These are phyloP conservation scores for Drosophila nebulosa DNA, from an alignment of 1,140 invertebrate genomes.

Conservation along the genomic window DNA sequence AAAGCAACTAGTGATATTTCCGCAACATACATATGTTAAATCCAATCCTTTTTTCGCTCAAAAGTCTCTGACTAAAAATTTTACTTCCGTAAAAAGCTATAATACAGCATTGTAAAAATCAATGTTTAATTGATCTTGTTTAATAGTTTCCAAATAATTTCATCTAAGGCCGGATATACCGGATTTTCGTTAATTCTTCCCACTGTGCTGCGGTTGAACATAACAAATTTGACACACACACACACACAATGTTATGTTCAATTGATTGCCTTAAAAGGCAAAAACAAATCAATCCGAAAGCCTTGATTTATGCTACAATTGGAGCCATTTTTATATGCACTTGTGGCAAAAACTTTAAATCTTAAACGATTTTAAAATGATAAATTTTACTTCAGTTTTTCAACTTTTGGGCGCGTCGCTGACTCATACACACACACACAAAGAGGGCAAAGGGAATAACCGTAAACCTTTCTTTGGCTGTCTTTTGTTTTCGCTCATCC, in stretches of 20 bases:
- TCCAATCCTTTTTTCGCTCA: too few relatives aligned
- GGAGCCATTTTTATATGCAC: neutral
- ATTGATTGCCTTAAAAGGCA: conserved; percentile 46
- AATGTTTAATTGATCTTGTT: too few relatives aligned
- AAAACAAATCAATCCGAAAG: conserved; percentile 13
- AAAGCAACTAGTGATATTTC: too few relatives aligned
- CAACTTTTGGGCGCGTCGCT: conserved; percentile 33
- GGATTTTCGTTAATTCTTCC: neutral
- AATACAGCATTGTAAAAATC: too few relatives aligned
- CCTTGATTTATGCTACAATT: neutral
- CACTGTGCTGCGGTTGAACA: conserved; percentile 28
- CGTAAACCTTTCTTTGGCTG: neutral
- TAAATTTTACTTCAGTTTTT: conserved; percentile 17
- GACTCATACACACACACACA: conserved; percentile 38
- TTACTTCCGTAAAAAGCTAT: too few relatives aligned
- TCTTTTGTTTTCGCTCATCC: neutral
- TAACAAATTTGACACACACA: conserved; percentile 29
- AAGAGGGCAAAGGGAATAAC: neutral
- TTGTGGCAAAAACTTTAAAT: conserved; percentile 14
- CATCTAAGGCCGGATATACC: neutral
- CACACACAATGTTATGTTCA: conserved; percentile 4
- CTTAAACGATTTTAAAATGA: neutral
- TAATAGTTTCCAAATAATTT: too few relatives aligned
- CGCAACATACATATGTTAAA: too few relatives aligned
- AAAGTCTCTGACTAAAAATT: too few relatives aligned